phyloP scores from a whole-genome alignment of 2,888 invertebrate species.

The Malthinus flaveolus region DNA sequence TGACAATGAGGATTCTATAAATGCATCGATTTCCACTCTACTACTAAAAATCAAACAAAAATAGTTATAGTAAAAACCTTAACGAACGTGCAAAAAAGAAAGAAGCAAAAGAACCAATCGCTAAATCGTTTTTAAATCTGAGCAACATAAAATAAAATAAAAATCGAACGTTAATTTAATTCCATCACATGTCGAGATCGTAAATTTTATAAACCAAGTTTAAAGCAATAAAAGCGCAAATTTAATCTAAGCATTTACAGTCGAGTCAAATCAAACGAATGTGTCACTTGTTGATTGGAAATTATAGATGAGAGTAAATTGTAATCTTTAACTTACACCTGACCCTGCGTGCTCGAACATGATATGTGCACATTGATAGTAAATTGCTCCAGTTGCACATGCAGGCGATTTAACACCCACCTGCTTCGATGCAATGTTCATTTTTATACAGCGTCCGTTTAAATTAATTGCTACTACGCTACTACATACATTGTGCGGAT shows the following conservation, averaged over 20 bases:
- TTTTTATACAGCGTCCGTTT: conserved; percentile 11
- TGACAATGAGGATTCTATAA: no score
- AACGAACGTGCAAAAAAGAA: no score
- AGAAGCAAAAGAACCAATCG: no score
- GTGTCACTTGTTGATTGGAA: conserved; percentile 22
- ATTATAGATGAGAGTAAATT: conserved; percentile 26
- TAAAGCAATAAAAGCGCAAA: conserved; percentile 17
- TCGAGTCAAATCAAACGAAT: conserved; percentile 20
- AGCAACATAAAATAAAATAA: neutral
- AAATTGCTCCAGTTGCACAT: conserved; percentile 26
- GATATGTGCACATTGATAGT: conserved; percentile 24
- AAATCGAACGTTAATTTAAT: conserved; percentile 7
- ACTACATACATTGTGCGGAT: no score
- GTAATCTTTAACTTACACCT: conserved; percentile 23
- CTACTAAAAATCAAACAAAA: no score
- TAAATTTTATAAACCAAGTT: conserved; percentile 6
- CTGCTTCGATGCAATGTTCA: conserved; percentile 17
- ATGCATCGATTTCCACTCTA: no score
- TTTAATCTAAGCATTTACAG: conserved; percentile 21
- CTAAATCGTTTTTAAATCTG: no score
- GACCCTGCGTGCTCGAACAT: conserved; percentile 24
- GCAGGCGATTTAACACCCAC: conserved; percentile 21
- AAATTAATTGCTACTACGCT: neutral
- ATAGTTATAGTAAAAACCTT: no score
- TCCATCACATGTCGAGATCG: neutral